phyloP scores from a whole-genome alignment of 92 coral and sea anemone genomes.

The Phymanthus crucifer region DNA sequence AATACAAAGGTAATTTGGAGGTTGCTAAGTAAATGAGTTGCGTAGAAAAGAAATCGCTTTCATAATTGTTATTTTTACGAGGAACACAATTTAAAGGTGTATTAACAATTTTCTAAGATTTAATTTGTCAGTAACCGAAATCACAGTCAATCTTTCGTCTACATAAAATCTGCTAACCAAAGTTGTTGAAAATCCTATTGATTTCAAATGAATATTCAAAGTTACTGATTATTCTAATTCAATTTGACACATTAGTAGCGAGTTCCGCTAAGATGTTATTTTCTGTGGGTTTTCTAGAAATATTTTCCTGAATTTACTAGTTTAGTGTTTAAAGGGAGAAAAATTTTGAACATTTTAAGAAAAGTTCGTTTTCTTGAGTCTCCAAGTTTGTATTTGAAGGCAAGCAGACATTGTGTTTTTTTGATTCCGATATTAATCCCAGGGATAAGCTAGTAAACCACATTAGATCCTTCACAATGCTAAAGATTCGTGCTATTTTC shows the following conservation, averaged over 20 bases:
- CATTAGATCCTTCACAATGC: not conserved
- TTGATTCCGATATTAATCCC: not conserved
- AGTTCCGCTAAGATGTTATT: not conserved
- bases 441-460: not conserved
- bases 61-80: too few relatives aligned
- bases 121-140: not conserved
- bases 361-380: not conserved
- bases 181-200: not conserved
- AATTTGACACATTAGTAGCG: not conserved
- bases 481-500: not conserved
- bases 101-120: not conserved
- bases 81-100: not conserved
- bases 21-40: too few relatives aligned
- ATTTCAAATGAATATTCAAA: not conserved
- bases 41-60: too few relatives aligned
- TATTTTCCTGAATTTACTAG: not conserved
- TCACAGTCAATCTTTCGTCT: not conserved
- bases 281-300: not conserved
- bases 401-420: too few relatives aligned
- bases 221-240: not conserved
- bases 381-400: too few relatives aligned
- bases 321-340: not conserved
- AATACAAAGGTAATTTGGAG: too few relatives aligned
- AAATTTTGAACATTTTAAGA: not conserved
- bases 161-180: not conserved